These are phyloP conservation scores for Globodera rostochiensis DNA, from an alignment of 1,140 invertebrate genomes.

Conservation along the genomic window DNA sequence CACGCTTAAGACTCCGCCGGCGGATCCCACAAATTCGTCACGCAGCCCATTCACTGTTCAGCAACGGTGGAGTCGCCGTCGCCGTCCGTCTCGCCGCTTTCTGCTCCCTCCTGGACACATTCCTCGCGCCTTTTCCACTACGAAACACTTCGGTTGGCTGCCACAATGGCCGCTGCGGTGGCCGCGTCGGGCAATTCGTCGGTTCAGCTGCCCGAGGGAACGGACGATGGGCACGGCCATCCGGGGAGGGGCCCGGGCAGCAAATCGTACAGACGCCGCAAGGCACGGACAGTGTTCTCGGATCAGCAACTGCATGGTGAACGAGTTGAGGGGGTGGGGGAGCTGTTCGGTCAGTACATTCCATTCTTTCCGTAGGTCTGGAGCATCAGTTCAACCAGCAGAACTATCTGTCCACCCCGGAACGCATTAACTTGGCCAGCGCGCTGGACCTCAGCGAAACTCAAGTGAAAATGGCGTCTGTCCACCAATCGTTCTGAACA, in stretches of 20 bases:
- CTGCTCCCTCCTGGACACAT: background rate
- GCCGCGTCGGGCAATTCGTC: background rate
- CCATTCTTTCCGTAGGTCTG: slow-evolving; percentile 38
- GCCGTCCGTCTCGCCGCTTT: background rate
- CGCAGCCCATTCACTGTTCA: background rate
- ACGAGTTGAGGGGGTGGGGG: slow-evolving; percentile 2
- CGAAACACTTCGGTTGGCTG: slow-evolving; percentile 21
- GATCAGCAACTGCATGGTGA: slow-evolving; percentile 91
- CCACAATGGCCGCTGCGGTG: slow-evolving; percentile 17
- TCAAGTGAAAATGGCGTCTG: slow-evolving; percentile 73
- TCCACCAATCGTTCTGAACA: no score
- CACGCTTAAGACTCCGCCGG: background rate
- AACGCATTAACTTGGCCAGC: slow-evolving; percentile 88
- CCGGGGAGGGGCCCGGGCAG: slow-evolving; percentile 18
- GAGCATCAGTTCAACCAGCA: slow-evolving; percentile 94
- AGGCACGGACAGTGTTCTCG: slow-evolving; percentile 87
- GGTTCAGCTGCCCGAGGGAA: background rate
- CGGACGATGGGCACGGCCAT: background rate
- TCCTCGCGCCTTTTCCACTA: background rate
- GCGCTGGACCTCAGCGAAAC: slow-evolving; percentile 90
- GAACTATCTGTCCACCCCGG: slow-evolving; percentile 92
- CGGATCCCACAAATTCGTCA: background rate
- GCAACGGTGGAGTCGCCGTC: background rate
- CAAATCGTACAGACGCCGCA: slow-evolving; percentile 58
- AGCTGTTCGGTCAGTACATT: background rate